A percentile compares a stretch with the other conserved stretches of the same genome.
These are phyloP conservation scores for Riptortus pedestris DNA, from an alignment of 1,140 invertebrate genomes.

Conservation along the genomic window DNA sequence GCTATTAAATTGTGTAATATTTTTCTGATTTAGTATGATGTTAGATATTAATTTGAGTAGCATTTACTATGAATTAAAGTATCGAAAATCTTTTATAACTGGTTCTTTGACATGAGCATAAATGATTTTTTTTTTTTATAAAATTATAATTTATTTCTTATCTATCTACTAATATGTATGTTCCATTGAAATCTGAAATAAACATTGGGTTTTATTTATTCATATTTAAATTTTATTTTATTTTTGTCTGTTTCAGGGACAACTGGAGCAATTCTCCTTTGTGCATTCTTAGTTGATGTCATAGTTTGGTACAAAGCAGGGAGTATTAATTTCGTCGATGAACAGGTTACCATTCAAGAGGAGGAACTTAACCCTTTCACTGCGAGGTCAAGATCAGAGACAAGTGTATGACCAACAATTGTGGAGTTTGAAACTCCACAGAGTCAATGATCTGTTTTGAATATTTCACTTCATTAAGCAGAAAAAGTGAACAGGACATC, in stretches of 20 bases:
- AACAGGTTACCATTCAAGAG: constrained; percentile 38
- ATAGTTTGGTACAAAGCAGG: constrained; percentile 73
- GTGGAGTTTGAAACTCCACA: neutral
- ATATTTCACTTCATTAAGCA: neutral
- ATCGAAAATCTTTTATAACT: no score
- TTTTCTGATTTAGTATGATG: no score
- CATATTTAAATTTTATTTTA: no score
- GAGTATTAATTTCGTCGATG: constrained; percentile 58
- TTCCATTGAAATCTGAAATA: no score
- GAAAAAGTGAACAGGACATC: neutral
- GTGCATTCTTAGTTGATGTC: constrained; percentile 71
- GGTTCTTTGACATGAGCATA: no score
- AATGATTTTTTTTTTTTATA: no score
- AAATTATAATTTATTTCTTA: no score
- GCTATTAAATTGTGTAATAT: no score
- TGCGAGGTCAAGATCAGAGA: constrained; percentile 35
- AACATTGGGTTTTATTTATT: no score
- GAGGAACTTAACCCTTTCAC: constrained; percentile 39
- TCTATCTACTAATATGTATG: no score
- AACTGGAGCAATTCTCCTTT: constrained; percentile 52
- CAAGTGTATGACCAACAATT: constrained; percentile 19
- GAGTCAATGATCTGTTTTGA: neutral
- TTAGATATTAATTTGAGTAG: no score
- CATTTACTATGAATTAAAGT: no score
- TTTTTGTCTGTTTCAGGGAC: constrained; percentile 47